phyloP scores from a whole-genome alignment of 1,140 invertebrate genomes.

The Galendromus occidentalis region DNA sequence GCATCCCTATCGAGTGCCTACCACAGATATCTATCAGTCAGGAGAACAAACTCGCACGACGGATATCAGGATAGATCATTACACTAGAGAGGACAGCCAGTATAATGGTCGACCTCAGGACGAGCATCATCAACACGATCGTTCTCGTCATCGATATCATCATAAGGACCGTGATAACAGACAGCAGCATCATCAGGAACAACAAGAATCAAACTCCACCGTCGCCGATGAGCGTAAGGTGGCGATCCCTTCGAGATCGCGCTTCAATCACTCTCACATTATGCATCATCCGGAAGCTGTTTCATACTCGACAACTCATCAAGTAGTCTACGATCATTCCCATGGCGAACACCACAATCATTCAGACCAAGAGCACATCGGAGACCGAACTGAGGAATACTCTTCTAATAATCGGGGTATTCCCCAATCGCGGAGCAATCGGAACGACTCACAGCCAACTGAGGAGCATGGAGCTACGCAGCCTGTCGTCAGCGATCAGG shows the following conservation, averaged over 20 bases:
- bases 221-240: too few species aligned
- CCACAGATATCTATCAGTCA: too few species aligned
- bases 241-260: neutral
- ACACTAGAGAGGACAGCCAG: too few species aligned
- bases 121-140: too few species aligned
- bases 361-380: neutral
- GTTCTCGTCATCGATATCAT: too few species aligned
- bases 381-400: neutral
- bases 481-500: neutral
- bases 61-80: too few species aligned
- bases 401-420: neutral
- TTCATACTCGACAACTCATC: neutral
- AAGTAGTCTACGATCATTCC: neutral
- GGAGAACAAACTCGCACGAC: too few species aligned
- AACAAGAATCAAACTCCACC: too few species aligned
- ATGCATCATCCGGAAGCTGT: constrained; percentile 1
- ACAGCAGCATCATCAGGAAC: too few species aligned
- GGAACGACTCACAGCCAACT: neutral
- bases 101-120: too few species aligned
- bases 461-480: neutral
- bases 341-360: neutral
- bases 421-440: neutral
- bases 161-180: too few species aligned
- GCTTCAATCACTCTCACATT: neutral
- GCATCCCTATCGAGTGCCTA: too few species aligned